Conservation (phyloP, 2,888 invertebrate species). For the Hetaerina titia region DNA sequence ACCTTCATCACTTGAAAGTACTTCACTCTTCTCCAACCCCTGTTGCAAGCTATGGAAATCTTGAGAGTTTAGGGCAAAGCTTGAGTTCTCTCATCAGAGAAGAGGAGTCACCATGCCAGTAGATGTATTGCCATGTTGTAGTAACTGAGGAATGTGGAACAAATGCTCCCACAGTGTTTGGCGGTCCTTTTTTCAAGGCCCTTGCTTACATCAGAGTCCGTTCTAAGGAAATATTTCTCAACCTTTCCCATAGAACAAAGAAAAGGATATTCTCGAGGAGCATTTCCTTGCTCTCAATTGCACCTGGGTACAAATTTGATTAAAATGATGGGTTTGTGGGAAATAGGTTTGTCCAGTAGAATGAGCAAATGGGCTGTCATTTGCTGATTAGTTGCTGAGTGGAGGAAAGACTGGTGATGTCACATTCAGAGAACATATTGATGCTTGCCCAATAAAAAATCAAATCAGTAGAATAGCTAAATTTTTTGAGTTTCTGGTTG, state of each 20-base stretch:
- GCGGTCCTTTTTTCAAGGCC: neutral
- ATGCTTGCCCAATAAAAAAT: slow-evolving; percentile 1
- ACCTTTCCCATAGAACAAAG: slow-evolving; percentile 27
- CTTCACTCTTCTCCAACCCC: slow-evolving; percentile 28
- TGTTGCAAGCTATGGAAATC: neutral
- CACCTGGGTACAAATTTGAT: slow-evolving; percentile 43
- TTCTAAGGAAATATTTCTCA: neutral
- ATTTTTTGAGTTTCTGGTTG: slow-evolving; percentile 34
- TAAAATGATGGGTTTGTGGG: slow-evolving; percentile 43
- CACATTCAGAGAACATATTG: neutral
- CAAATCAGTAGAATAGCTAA: neutral
- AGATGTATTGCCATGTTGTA: neutral
- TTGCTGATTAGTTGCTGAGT: neutral
- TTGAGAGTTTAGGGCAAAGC: slow-evolving; percentile 16
- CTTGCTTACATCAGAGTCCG: slow-evolving; percentile 25
- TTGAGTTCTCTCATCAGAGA: neutral
- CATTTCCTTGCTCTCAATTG: slow-evolving; percentile 48
- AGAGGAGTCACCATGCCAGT: neutral
- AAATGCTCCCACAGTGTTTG: neutral
- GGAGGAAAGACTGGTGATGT: neutral
- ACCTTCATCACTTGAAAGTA: slow-evolving; percentile 21
- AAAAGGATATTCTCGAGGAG: neutral
- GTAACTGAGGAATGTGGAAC: neutral
- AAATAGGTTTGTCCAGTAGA: neutral
- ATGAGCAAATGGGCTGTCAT: neutral